Base-by-base conservation (phyloP, 2,797 vertebrate genomes). In the Melanotaenia pygmaea region DNA sequence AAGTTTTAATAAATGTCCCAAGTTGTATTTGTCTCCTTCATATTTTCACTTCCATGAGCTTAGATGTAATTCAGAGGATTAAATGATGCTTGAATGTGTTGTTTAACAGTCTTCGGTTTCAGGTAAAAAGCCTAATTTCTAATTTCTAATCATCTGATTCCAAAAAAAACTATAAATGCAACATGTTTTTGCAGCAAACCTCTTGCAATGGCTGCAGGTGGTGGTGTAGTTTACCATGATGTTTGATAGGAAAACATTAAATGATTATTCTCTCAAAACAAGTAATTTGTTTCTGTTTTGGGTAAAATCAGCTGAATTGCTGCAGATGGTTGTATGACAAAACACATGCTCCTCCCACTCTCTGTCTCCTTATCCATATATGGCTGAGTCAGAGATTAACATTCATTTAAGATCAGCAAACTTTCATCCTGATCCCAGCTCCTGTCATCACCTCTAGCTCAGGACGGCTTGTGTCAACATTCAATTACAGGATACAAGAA, bases 1-100 rank as follows among this genome's bases (percentile, higher is more conserved):
- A 53, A 2, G 20, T 67, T 81, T 71, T 59, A 61, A 76, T 74
- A 82, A 32, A 82, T 58, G 65, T 75, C 73, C 3, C 53, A 79
- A 61, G 24, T 22, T 5, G 6, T 62, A 50, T 37, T 16, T 0
- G 32, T 59, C 34, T 67, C 50, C 37, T 60, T 67, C 2, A 1
- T 79, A 40, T 67, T 64, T 10, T 73, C 9, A 9, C 20, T 58
- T 22, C 26, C 11, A 22, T 61, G 56, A 16, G 20, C 13, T 18
- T 43, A 57, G 22, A 37, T 47, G 34, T 45, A 24, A 18, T 34
- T 67, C 40, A 12, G 20, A 57, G 20, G 18, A 34, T 26, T 5
- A n/a, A 9, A 38, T 12, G 32, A 16, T 14, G 8, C 62, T 24
- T 34, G 30, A 22, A 43, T 18, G 4, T 20, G 7, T 11, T 2